Evolutionary conservation across 2,888 invertebrate species (phyloP), one percentile per base, ranked within the genome.

Genomic region (Rhagonycha fulva): DNA sequence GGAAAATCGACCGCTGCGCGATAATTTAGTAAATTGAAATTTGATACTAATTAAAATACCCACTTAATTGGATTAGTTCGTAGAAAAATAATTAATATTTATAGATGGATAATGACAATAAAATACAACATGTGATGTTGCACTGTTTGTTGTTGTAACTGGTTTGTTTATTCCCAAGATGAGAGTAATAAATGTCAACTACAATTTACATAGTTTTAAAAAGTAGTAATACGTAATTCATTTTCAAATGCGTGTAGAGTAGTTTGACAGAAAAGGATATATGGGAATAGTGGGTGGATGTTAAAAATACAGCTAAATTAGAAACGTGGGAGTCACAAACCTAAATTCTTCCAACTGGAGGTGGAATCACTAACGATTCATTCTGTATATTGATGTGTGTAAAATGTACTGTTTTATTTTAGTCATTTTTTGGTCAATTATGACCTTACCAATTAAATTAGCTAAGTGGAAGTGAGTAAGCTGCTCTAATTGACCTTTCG

Each of bases 271-370:
- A 78, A 75, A 78, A 78, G 78, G 78, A 78, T 78, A 78, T 75
- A 72, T 75, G 79, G 74, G 61, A 70, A 67, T 72, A 79, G 83
- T 84, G 75, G 84, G 83, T 74, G 83, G 82, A 79, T 81, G 84
- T 84, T 84, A 84, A 84, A 84, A 84, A 84, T 84, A 84, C 82
- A 80, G 82, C 82, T 83, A 83, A 84, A 83, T 84, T 82, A 82
- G 82, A 78, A 78, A 79, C 74, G 82, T 83, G 82, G 82, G 82
- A 75, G 81, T 77, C 71, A 79, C 81, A 81, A 83, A 83, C 83
- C 83, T 83, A 83, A 82, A 83, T 84, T 83, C 84, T 80, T 76
- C 78, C 81, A 84, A 83, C 80, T 76, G 83, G 81, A 84, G 83
- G 72, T 66, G 72, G 83, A 83, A 83, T 83, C 81, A 75, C 78